Evolutionary conservation across 2,797 vertebrate genomes (phyloP).

Genomic region (Scyliorhinus canicula): DNA sequence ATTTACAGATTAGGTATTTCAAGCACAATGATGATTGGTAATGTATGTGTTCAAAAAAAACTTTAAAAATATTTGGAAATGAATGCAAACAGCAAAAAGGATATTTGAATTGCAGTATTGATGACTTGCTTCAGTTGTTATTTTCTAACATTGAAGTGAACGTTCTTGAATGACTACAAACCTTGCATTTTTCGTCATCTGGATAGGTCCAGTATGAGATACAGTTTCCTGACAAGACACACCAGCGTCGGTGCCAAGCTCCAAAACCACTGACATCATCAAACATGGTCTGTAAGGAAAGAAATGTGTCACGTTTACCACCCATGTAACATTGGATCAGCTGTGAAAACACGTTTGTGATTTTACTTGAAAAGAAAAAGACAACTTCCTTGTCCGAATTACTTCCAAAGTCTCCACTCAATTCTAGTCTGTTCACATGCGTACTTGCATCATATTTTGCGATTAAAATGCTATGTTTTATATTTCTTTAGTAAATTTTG

Average conservation of each 20-base stretch:
- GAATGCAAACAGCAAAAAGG: neutral
- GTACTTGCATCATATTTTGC: neutral
- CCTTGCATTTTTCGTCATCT: conserved; percentile 90
- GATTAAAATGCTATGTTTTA: neutral
- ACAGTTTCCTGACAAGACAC: conserved; percentile 81
- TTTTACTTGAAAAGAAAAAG: neutral
- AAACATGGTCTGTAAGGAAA: conserved; percentile 79
- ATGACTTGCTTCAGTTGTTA: neutral
- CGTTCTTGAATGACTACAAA: conserved; percentile 46
- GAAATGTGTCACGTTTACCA: neutral
- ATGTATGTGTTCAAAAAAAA: neutral
- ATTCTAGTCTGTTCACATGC: neutral
- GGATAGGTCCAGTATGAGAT: conserved; percentile 97
- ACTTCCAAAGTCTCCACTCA: neutral
- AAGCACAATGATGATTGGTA: neutral
- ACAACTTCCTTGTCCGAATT: too few species aligned
- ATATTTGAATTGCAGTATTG: neutral
- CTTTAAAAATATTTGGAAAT: neutral
- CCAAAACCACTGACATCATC: conserved; percentile 96
- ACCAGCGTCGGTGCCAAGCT: conserved; percentile 93
- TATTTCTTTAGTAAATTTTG: neutral
- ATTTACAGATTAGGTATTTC: neutral
- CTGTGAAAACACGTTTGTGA: neutral
- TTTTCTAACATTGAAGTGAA: neutral
- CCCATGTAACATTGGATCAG: neutral